Evolutionary conservation across 2,797 vertebrate genomes (phyloP).

Genomic region (Melanogrammus aeglefinus): DNA sequence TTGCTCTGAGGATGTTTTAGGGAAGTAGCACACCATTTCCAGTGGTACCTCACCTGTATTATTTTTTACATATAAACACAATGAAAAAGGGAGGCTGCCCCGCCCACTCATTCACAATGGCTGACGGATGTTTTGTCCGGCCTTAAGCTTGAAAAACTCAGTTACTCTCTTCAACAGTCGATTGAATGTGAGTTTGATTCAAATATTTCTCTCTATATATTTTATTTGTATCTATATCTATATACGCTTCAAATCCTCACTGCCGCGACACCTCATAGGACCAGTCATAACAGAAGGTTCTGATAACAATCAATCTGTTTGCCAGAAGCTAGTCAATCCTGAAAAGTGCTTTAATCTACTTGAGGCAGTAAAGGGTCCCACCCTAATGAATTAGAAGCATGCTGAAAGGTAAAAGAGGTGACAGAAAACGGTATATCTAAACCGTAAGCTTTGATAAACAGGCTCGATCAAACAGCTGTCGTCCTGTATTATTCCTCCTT

Average conservation of each 20-base stretch:
- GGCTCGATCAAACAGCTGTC: not conserved
- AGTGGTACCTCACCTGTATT: not conserved
- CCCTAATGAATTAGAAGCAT: not conserved
- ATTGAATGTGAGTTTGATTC: no score
- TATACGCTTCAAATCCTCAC: not conserved
- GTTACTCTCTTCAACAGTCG: no score
- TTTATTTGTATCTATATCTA: not conserved
- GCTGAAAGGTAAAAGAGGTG: not conserved
- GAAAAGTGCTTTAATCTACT: not conserved
- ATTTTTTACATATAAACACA: not conserved
- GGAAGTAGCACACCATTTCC: not conserved
- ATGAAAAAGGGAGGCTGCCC: not conserved
- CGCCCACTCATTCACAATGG: no score
- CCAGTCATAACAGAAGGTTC: not conserved
- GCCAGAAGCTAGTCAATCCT: not conserved
- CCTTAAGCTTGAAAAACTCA: no score
- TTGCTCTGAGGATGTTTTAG: not conserved
- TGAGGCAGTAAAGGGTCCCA: not conserved
- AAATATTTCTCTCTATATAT: not conserved
- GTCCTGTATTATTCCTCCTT: not conserved
- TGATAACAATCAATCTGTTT: not conserved
- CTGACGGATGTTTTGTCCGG: no score
- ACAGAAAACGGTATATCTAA: not conserved
- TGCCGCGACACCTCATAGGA: not conserved
- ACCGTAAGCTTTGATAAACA: not conserved